Percentiles rank a stretch among this genome's conserved stretches.
Conservation (phyloP, 2,888 invertebrate species). For the Eustalomyia histrio region DNA sequence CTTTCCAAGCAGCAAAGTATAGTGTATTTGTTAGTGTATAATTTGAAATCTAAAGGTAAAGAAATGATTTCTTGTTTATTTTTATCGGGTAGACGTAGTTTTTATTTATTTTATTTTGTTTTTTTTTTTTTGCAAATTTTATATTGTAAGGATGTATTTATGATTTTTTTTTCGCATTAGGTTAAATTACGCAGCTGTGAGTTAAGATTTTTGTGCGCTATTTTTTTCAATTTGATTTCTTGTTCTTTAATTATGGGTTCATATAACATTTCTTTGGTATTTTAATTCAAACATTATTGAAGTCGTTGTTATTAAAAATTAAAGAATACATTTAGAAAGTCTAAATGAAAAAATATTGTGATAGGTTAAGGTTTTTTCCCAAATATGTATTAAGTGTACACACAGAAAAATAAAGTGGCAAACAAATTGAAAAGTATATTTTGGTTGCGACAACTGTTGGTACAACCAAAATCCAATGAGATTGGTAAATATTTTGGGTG, state of each 20-base stretch:
- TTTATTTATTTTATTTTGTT: slow-evolving; percentile 8
- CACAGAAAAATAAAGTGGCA: too few species aligned
- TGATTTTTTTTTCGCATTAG: slow-evolving; percentile 31
- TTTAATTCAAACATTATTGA: not conserved
- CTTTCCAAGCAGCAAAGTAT: not conserved
- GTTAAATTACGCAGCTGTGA: slow-evolving; percentile 63
- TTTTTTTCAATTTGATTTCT: slow-evolving; percentile 43
- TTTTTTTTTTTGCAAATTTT: slow-evolving; percentile 38
- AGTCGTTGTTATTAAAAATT: slow-evolving; percentile 18
- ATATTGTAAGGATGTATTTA: slow-evolving; percentile 41
- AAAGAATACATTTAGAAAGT: slow-evolving; percentile 26
- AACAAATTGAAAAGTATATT: too few species aligned
- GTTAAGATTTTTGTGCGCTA: slow-evolving; percentile 57
- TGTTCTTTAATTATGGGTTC: slow-evolving; percentile 63
- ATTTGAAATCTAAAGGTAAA: slow-evolving; percentile 43
- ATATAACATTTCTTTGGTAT: slow-evolving; percentile 47
- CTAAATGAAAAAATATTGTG: slow-evolving; percentile 57
- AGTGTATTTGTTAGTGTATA: slow-evolving; percentile 23
- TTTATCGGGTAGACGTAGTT: slow-evolving; percentile 46
- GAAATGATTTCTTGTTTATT: slow-evolving; percentile 59
- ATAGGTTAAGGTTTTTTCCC: slow-evolving; percentile 50
- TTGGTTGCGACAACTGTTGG: too few species aligned
- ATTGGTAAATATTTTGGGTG: too few species aligned
- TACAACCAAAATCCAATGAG: too few species aligned
- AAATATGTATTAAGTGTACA: too few species aligned